Evolutionary conservation across 1,140 invertebrate genomes (phyloP), one percentile per base, ranked within the genome.

Genomic region (Bombus fervidus): DNA sequence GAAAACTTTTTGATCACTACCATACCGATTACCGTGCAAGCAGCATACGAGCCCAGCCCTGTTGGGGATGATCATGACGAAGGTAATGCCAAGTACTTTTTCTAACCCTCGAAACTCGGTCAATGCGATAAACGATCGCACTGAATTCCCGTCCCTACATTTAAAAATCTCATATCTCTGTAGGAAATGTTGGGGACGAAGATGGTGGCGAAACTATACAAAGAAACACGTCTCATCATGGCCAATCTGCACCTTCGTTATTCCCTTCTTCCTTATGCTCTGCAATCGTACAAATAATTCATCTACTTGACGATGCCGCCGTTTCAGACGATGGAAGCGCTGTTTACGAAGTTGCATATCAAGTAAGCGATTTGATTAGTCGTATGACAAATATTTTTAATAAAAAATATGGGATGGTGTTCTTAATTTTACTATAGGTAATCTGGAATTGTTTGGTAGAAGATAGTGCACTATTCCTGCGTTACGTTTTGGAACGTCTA

Each of bases 361-460:
- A 98, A 95, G 97, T 97, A 94, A 86, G 71, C 13, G 1, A 18
- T 34, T 31, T 2, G 1, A 25, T 34, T 68, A 31, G n/a, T 18
- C n/a, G n/a, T 2, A 8, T 15, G 31, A 22, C 8, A 68, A 68
- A 9, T 68, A 10, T 25, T 37, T 37, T 12, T 4, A n/a, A n/a
- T 13, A 18, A 72, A 41, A 12, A 9, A n/a, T 53, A n/a, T 28
- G 2, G 4, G 2, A 18, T 31, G 6, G 0, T 12, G 53, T 28
- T 66, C 25, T 81, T 68, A 12, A 53, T n/a, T 76, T 25, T 71
- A 79, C 39, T 86, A 41, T 91, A 98, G 98, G 98, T 99, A 1
- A 99, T 99, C 80, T 99, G 99, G 99, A 97, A 97, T 87, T 99
- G 99, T 95, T 95, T 99, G 59, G 99, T 99, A 1, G 99, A 99